Percentiles rank a stretch among this genome's conserved stretches.
These are phyloP conservation scores for Cheilosia scutellata DNA, from an alignment of 2,888 invertebrate species.

Conservation along the genomic window DNA sequence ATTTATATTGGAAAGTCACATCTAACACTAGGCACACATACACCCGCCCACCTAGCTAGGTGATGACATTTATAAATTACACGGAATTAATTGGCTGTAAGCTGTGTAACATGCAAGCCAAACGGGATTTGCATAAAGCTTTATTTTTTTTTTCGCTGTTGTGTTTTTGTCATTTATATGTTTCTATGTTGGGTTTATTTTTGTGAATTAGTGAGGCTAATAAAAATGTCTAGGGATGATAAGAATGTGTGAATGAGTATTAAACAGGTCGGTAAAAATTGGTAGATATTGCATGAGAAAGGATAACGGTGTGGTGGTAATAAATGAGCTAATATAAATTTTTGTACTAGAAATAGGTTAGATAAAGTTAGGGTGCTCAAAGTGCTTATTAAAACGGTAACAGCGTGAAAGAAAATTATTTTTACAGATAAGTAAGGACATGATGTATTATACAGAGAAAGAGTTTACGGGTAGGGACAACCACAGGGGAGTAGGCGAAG, in stretches of 20 bases:
- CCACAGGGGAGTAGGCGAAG: slow-evolving; percentile 19
- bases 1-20: slow-evolving; percentile 67
- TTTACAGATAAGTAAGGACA: slow-evolving; percentile 39
- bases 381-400: slow-evolving; percentile 43
- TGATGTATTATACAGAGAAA: slow-evolving; percentile 44
- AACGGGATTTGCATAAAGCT: slow-evolving; percentile 69
- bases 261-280: slow-evolving; percentile 57
- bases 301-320: slow-evolving; percentile 8
- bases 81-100: slow-evolving; percentile 73
- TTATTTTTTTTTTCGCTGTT: slow-evolving; percentile 4
- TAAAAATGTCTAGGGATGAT: slow-evolving; percentile 70
- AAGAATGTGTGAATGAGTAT: slow-evolving; percentile 66
- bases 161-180: slow-evolving; percentile 5
- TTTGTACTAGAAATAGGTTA: slow-evolving; percentile 39
- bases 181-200: neutral
- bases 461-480: slow-evolving; percentile 20
- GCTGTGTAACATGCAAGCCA: slow-evolving; percentile 67
- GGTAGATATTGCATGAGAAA: slow-evolving; percentile 38
- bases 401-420: slow-evolving; percentile 30
- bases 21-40: slow-evolving; percentile 11
- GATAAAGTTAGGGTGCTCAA: neutral
- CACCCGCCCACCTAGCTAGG: slow-evolving; percentile 41
- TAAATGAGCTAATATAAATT: slow-evolving; percentile 54
- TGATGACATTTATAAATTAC: slow-evolving; percentile 75
- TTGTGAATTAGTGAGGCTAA: slow-evolving; percentile 57